phyloP scores from a whole-genome alignment of 2,113 vertebrate species.

The Ascaphus truei region DNA sequence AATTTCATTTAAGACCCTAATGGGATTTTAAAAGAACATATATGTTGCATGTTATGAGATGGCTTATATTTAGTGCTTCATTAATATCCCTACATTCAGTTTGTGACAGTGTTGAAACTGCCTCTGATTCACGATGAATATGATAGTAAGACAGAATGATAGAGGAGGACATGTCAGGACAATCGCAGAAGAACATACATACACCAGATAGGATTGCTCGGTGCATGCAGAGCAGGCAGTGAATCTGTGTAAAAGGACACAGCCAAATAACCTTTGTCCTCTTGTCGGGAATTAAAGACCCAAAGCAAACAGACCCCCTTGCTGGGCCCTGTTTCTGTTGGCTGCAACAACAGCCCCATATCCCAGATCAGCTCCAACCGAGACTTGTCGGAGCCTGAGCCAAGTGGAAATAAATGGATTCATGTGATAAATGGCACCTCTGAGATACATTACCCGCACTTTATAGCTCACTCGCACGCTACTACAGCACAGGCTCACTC shows the following conservation, averaged over 20 bases:
- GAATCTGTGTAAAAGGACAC: neutral
- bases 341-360: neutral
- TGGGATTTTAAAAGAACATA: too few species aligned
- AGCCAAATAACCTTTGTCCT: constrained; percentile 12
- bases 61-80: too few species aligned
- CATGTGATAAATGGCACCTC: neutral
- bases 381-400: neutral
- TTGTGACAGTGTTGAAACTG: too few species aligned
- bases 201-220: neutral
- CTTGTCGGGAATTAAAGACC: neutral
- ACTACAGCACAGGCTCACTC: neutral
- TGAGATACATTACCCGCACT: neutral
- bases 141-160: too few species aligned
- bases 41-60: too few species aligned
- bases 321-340: neutral
- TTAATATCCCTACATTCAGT: too few species aligned
- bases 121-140: too few species aligned
- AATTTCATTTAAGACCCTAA: too few species aligned
- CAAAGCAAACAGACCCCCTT: neutral
- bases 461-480: neutral
- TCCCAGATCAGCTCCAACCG: neutral
- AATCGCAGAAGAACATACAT: neutral
- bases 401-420: neutral
- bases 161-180: neutral
- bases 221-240: neutral